Evolutionary conservation across 2,888 invertebrate species (phyloP).

Genomic region (Melinaea marsaeus): DNA sequence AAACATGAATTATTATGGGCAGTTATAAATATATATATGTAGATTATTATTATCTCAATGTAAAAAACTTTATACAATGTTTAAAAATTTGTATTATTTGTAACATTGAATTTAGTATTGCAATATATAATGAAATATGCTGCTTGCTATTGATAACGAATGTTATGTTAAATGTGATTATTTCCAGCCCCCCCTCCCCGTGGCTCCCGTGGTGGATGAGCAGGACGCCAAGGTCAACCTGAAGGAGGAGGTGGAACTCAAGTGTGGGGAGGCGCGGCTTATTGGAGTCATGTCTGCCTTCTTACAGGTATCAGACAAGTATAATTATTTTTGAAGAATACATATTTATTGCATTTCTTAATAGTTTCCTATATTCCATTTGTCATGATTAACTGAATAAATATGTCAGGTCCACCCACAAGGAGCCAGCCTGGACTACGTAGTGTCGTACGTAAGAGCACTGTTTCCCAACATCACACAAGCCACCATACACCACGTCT

Average conservation of each 20-base stretch:
- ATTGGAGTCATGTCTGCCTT: conserved; percentile 93
- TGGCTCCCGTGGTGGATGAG: conserved; percentile 49
- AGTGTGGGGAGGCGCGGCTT: conserved; percentile 81
- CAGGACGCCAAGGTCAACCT: conserved; percentile 45
- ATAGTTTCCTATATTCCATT: too few relatives aligned
- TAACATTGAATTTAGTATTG: too few relatives aligned
- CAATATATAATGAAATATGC: too few relatives aligned
- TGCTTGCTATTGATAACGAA: too few relatives aligned
- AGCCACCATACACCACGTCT: conserved; percentile 85
- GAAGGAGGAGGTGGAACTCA: conserved; percentile 49
- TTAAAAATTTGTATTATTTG: too few relatives aligned
- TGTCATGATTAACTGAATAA: neutral
- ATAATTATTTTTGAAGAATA: neutral
- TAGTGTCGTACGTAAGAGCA: conserved; percentile 93
- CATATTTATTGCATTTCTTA: too few relatives aligned
- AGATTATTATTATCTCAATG: too few relatives aligned
- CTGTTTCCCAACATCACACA: conserved; percentile 84
- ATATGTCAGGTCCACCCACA: conserved; percentile 88
- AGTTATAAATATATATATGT: too few relatives aligned
- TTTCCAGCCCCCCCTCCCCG: conserved; percentile 55
- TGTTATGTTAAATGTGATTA: too few relatives aligned
- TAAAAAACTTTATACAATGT: too few relatives aligned
- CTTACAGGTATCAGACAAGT: conserved; percentile 81
- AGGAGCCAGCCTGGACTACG: conserved; percentile 93
- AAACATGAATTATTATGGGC: neutral